A percentile compares a stretch with the other conserved stretches of the same genome.
Conservation (phyloP, 1,140 invertebrate species). For the Bombus confusus region DNA sequence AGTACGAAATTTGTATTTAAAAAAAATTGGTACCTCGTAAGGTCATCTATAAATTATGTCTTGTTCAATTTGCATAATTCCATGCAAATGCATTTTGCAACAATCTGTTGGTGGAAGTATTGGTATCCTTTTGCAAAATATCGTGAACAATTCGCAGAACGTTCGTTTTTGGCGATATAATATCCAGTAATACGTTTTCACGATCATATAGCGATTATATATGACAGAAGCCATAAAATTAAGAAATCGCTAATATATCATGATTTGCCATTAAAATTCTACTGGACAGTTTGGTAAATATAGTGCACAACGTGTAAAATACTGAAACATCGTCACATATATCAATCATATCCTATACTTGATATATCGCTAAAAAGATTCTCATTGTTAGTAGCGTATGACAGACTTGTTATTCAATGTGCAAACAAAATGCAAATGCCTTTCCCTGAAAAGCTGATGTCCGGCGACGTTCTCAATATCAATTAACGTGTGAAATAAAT, state of each 20-base stretch:
- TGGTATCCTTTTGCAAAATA: not conserved
- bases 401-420: not conserved
- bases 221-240: too few relatives aligned
- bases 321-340: too few relatives aligned
- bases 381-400: not conserved
- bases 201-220: too few relatives aligned
- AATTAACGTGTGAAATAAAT: constrained; percentile 34
- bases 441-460: not conserved
- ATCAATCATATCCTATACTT: too few relatives aligned
- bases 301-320: not conserved
- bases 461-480: not conserved
- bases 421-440: not conserved
- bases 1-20: too few relatives aligned
- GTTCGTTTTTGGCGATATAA: not conserved
- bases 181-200: too few relatives aligned
- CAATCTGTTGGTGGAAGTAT: not conserved
- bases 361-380: not conserved
- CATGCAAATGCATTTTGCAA: not conserved
- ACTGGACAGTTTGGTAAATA: not conserved
- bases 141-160: not conserved
- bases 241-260: not conserved
- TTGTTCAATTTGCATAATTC: not conserved
- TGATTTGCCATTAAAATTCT: not conserved
- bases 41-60: not conserved
- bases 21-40: not conserved